A percentile compares a stretch with the other conserved stretches of the same genome.
phyloP scores from a whole-genome alignment of 1,140 invertebrate species.

The Calliopsis andreniformis region DNA sequence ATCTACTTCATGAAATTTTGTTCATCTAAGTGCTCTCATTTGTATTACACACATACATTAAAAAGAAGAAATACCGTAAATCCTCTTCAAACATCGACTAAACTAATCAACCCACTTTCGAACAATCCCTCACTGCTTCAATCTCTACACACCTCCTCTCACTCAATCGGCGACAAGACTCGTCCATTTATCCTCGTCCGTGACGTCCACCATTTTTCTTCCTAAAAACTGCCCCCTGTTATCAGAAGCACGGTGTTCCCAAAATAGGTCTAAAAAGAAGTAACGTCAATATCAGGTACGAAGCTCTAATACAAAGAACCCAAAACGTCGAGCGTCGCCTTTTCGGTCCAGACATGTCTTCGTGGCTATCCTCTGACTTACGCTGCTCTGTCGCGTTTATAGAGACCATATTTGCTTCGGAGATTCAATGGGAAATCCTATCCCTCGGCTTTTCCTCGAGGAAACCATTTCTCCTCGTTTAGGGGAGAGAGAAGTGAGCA shows the following conservation, averaged over 20 bases:
- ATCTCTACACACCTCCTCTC: no score
- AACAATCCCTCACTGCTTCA: no score
- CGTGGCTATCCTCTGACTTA: not conserved
- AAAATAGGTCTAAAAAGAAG: not conserved
- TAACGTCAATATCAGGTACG: conserved; percentile 17
- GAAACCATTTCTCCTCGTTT: no score
- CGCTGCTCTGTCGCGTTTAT: not conserved
- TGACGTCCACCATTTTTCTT: not conserved
- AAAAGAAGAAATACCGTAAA: no score
- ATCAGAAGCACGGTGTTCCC: not conserved
- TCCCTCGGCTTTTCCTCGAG: not conserved
- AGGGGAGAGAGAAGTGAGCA: not conserved
- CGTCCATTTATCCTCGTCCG: not conserved
- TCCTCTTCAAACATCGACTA: no score
- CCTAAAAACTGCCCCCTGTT: not conserved
- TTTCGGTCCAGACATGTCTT: not conserved
- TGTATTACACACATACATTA: no score
- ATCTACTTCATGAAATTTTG: no score
- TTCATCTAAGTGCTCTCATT: no score
- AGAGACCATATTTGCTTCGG: not conserved
- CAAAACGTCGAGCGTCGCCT: not conserved
- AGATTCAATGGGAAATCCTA: conserved; percentile 15
- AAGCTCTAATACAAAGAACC: not conserved
- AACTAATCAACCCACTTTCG: no score
- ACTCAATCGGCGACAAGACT: no score